These are phyloP conservation scores for Thoracochromis brauschi DNA, from an alignment of 2,113 vertebrate species.

Conservation along the genomic window DNA sequence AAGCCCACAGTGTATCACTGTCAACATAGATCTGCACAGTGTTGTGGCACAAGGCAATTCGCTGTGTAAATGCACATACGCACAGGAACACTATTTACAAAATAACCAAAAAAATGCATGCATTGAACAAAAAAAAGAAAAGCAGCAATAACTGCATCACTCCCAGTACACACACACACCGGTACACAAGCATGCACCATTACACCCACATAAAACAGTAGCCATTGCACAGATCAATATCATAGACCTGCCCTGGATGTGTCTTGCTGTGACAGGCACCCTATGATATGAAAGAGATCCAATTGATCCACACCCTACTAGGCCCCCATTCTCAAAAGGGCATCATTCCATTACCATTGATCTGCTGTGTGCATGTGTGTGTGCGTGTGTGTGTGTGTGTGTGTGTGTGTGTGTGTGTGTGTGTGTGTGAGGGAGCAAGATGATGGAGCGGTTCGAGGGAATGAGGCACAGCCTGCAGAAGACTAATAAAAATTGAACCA, in stretches of 20 bases:
- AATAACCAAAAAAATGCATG: not conserved
- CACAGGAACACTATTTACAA: not conserved
- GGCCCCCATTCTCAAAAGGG: slow-evolving; percentile 85
- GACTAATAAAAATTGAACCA: slow-evolving; percentile 87
- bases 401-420: not conserved
- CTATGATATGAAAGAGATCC: slow-evolving; percentile 78
- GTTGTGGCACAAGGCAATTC: slow-evolving; percentile 5
- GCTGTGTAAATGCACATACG: not conserved
- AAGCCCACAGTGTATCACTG: slow-evolving; percentile 97
- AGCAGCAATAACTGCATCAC: not conserved
- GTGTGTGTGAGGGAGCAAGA: not conserved
- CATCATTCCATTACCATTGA: slow-evolving; percentile 94
- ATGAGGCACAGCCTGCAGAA: slow-evolving; percentile 71
- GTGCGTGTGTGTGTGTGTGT: not conserved
- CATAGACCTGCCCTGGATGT: slow-evolving; percentile 63
- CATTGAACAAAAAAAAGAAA: slow-evolving; percentile 47
- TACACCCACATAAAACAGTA: slow-evolving; percentile 74
- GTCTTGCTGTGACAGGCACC: slow-evolving; percentile 70
- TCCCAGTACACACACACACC: slow-evolving; percentile 36
- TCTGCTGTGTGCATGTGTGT: slow-evolving; percentile 37
- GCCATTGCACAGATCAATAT: slow-evolving; percentile 81
- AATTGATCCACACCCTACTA: slow-evolving; percentile 88
- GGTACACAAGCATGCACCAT: slow-evolving; percentile 51
- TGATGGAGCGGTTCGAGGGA: slow-evolving; percentile 15
- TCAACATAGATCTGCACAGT: slow-evolving; percentile 72